phyloP scores from a whole-genome alignment of 2,113 vertebrate species.

The Caranx ignobilis region DNA sequence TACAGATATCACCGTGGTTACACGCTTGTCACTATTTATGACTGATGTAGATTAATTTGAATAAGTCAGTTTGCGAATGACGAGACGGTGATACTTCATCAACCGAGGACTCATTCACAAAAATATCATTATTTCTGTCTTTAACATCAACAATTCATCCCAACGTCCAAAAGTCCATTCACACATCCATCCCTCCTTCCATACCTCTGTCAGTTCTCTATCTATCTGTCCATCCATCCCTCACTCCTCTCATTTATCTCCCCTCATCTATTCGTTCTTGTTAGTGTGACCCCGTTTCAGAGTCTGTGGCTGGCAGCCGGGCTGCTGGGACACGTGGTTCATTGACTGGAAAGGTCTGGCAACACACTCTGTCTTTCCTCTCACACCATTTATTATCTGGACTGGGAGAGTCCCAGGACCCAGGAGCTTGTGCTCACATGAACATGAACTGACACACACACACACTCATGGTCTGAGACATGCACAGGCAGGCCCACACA shows the following conservation, averaged over 20 bases:
- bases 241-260: slow-evolving; percentile 28
- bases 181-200: too few relatives aligned
- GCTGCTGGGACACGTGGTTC: slow-evolving; percentile 73
- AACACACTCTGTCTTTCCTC: slow-evolving; percentile 66
- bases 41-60: not conserved
- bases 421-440: slow-evolving; percentile 50
- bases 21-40: too few relatives aligned
- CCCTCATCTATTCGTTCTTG: slow-evolving; percentile 40
- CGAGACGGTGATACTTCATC: not conserved
- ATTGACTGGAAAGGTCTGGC: slow-evolving; percentile 76
- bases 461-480: slow-evolving; percentile 9
- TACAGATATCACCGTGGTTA: not conserved
- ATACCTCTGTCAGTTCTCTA: not conserved
- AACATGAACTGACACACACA: slow-evolving; percentile 38
- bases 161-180: slow-evolving; percentile 2
- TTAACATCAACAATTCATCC: not conserved
- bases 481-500: not conserved
- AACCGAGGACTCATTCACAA: not conserved
- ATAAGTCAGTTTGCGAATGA: not conserved
- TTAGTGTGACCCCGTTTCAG: slow-evolving; percentile 69
- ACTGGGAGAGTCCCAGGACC: slow-evolving; percentile 69
- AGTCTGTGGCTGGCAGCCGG: slow-evolving; percentile 59
- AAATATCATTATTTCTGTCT: not conserved
- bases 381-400: slow-evolving; percentile 74
- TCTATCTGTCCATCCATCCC: slow-evolving; percentile 16